Base-by-base conservation (phyloP, 35 echinoderm and acorn worm species). In the Acanthaster planci region DNA sequence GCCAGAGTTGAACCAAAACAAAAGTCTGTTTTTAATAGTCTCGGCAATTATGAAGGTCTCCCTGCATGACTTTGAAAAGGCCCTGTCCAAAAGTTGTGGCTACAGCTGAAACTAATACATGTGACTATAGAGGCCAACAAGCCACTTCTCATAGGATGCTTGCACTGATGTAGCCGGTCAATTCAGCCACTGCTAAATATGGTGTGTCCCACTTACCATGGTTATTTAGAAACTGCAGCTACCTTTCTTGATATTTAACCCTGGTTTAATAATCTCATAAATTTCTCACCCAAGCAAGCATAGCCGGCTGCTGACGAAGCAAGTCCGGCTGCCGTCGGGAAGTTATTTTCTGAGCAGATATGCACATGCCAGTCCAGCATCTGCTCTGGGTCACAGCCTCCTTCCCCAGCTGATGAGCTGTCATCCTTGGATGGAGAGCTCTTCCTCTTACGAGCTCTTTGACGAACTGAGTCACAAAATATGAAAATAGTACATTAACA, bases 241-340 rank as follows among this genome's bases (percentile, higher is more conserved):
- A 27, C 21, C 21, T 78, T 2, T 78, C 36, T 39, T n/a, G 7
- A 10, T 40, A 7, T 7, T 40, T 40, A 78, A 78, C 42, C 12
- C 12, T 47, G 4, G 4, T 47, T 47, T 47, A 47, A 6, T 47
- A 6, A 47, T 47, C 12, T 47, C 42, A 47, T 6, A 47, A 64
- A 56, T 84, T 2, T 80, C 88, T 60, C 77, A 99, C 95, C 95
- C 58, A 99, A 55, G 75, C 95, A 99, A 23, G 95, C 95, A 99
- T 99, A 99, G 8, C 95, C 95, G 37, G 95, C 95, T 39, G 95
- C 96, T 82, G 96, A 99, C 55, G 95, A 97, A 37, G 95, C 95
- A 60, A 97, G 40, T 17, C 95, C 95, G 60, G 95, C 95, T 56
- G 91, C 95, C 37, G 95, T 97, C 22, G 95, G 95, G 77, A 97